Evolutionary conservation across 2,113 vertebrate genomes (phyloP).

Genomic region (Solenodon paradoxus): DNA sequence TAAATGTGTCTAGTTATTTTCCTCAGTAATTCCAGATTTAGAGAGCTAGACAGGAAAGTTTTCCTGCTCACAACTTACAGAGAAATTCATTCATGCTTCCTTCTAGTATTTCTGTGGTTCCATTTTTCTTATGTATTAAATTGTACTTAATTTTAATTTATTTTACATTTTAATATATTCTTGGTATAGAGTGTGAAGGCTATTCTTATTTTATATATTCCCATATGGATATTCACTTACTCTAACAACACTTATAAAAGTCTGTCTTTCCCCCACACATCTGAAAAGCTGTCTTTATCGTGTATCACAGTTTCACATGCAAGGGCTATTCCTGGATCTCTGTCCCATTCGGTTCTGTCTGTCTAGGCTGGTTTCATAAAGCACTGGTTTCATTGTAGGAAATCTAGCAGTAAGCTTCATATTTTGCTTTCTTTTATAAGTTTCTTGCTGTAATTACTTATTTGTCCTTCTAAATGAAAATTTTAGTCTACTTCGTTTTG

Average conservation of each 20-base stretch:
- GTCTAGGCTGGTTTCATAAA: rapidly evolving
- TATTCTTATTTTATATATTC: background rate
- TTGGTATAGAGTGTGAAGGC: background rate
- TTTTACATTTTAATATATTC: background rate
- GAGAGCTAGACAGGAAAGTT: background rate
- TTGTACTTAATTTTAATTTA: background rate
- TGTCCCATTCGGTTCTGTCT: background rate
- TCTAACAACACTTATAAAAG: background rate
- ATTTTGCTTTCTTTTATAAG: background rate
- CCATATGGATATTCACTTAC: background rate
- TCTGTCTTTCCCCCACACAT: background rate
- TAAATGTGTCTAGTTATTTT: background rate
- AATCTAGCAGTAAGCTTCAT: background rate
- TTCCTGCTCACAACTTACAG: background rate
- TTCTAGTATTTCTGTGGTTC: background rate
- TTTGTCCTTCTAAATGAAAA: background rate
- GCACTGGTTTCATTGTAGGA: background rate
- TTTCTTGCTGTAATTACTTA: background rate
- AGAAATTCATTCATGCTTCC: background rate
- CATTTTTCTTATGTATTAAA: background rate
- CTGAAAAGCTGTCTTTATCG: background rate
- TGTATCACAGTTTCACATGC: background rate
- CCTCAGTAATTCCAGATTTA: background rate
- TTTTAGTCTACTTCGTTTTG: background rate
- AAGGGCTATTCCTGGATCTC: background rate